Base-by-base conservation (phyloP, 2,797 vertebrate genomes). In the Eurystomus glaucurus region DNA sequence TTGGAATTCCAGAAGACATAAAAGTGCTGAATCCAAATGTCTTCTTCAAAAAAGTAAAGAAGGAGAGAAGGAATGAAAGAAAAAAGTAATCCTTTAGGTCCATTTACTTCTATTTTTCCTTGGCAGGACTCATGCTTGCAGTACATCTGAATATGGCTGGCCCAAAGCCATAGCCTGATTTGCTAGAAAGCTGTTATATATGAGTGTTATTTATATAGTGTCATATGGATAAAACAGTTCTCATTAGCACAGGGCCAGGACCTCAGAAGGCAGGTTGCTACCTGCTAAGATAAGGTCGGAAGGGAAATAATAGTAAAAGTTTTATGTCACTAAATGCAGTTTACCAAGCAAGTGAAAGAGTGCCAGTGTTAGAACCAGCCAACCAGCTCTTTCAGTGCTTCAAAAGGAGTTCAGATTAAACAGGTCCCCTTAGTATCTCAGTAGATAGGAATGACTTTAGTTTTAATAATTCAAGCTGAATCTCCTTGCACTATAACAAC, bases 281-380 rank as follows among this genome's bases (percentile, higher is more conserved):
- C 33, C 8, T 28, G 50, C 72, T 69, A 31, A 79, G 17, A 4
- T 33, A 60, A 92, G 5, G 25, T 54, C 75, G 39, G 65, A 71
- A 78, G 51, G 54, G 50, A 76, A 75, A 51, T 28, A 75, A 43
- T 20, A 39, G 20, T 69, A 43, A 16, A 78, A 81, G 61, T 78
- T 39, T 10, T 14, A 18, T 6, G 21, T 28, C 52, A 77, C 58
- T 68, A 77, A 91, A 50, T 46, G 81, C 48, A 41, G 11, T 45
- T 93, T 74, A 25, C 17, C 43, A 50, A 51, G 9, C 0, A 0
- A 45, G 62, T 69, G 33, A 75, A 78, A 90, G 69, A 88, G 66
- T 3, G 4, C 8, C 0, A 0, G 3, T n/a, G 21, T 54, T 39
- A 62, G 80, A 94, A 69, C 20, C n/a, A 76, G 22, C 21, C 64